A percentile compares a stretch with the other conserved stretches of the same genome.
These are phyloP conservation scores for Pachypanchax playfairii DNA, from an alignment of 2,113 vertebrate genomes.

Conservation along the genomic window DNA sequence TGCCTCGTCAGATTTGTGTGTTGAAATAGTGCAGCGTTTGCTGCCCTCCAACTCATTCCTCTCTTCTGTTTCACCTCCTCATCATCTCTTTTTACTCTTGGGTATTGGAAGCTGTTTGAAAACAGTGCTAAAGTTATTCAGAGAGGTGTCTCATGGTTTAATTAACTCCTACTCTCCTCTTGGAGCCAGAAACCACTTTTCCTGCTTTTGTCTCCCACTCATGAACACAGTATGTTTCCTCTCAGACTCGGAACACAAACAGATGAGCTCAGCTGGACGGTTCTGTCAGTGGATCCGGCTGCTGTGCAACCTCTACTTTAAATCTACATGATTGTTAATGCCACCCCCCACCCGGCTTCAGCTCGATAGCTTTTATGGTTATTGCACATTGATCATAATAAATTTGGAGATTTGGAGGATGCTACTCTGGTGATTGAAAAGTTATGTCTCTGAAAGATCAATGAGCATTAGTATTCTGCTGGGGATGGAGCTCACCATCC, in stretches of 20 bases:
- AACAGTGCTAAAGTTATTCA: constrained; percentile 67
- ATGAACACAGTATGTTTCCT: constrained; percentile 25
- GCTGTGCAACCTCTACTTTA: constrained; percentile 47
- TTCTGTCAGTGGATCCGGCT: neutral
- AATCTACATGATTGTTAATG: constrained; percentile 41
- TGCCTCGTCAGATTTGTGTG: constrained; percentile 48
- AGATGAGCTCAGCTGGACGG: neutral
- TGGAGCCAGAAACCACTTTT: constrained; percentile 31
- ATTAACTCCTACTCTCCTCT: constrained; percentile 59
- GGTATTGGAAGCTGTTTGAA: constrained; percentile 37
- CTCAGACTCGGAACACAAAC: constrained; percentile 16
- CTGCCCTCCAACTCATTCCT: constrained; percentile 40
- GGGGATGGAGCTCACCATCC: constrained; percentile 6
- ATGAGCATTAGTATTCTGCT: constrained; percentile 59
- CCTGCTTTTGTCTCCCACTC: constrained; percentile 34
- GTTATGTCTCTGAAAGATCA: constrained; percentile 50
- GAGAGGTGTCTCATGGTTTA: constrained; percentile 67
- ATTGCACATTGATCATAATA: constrained; percentile 64
- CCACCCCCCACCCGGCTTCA: constrained; percentile 4
- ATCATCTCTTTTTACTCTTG: constrained; percentile 32
- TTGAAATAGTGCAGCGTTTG: constrained; percentile 52
- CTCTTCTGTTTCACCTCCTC: constrained; percentile 37
- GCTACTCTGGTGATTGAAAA: constrained; percentile 53
- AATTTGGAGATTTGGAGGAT: constrained; percentile 47
- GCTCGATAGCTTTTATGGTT: constrained; percentile 63